Evolutionary conservation across 2,888 invertebrate genomes (phyloP), one percentile per base, ranked within the genome.

Genomic region (Acleris holmiana): DNA sequence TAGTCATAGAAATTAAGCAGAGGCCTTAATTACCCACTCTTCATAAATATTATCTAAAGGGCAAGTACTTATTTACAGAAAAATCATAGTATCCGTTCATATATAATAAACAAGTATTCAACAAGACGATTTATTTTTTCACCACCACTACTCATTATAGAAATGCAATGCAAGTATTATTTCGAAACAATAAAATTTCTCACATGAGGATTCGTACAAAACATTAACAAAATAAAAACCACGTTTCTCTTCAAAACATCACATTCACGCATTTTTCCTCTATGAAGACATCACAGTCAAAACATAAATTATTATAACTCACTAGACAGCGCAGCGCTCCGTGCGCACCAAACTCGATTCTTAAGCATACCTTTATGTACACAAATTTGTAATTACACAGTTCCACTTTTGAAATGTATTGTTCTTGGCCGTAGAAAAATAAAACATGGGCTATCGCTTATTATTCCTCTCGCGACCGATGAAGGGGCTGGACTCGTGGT

Each of bases 401-500:
- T 78, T 67, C 73, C 72, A 64, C 56, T 71, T 71, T 68, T 63
- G 50, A 67, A 69, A 70, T 68, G 68, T 49, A 71, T 58, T 71
- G 71, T 71, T 71, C 71, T 72, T 68, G 69, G 73, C 68, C 63
- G 75, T 75, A 55, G 75, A 75, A 68, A 73, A 69, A 44, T 70
- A 68, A n/a, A 65, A 66, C 74, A 67, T 73, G 76, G 80, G 88
- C 91, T 91, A 92, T 90, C 91, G 91, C 76, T 89, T 80, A 78
- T 80, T 88, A 70, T 88, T 91, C 67, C 91, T 84, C 29, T 92
- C 91, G 40, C 91, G 77, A 1, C 85, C 89, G 41, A 93, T 90
- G 75, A 94, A 94, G 19, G 95, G 95, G 77, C 95, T 95, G 68
- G 95, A 94, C 71, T 96, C 96, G 74, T 94, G 94, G 66, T 89